Evolutionary conservation across 2,113 vertebrate species (phyloP).

Genomic region (Hepsetus odoe): DNA sequence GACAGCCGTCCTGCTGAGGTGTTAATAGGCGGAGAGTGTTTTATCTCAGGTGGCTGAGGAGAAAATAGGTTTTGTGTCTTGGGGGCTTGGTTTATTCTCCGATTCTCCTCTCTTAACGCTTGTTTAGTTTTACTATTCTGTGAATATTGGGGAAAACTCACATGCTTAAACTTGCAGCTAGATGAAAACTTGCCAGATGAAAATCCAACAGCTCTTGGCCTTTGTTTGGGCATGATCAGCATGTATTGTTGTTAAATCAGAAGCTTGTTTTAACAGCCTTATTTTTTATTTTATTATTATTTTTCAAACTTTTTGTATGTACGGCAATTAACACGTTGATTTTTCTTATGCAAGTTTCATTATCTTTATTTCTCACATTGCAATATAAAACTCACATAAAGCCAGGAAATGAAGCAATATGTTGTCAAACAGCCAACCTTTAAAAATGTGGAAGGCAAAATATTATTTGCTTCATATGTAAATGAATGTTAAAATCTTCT

Average conservation of each 20-base stretch:
- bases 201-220: background rate
- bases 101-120: conserved; percentile 29
- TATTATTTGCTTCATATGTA: too few species aligned
- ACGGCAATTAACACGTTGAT: too few species aligned
- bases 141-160: conserved; percentile 23
- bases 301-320: too few species aligned
- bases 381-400: too few species aligned
- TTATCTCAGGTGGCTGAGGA: conserved; percentile 47
- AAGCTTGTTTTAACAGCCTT: background rate
- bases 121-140: conserved; percentile 31
- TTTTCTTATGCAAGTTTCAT: too few species aligned
- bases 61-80: conserved; percentile 54
- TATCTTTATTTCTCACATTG: too few species aligned
- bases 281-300: background rate
- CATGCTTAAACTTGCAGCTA: conserved; percentile 36
- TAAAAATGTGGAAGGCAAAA: too few species aligned
- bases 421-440: too few species aligned
- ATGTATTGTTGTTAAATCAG: conserved; percentile 1
- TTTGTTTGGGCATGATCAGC: background rate
- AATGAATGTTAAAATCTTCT: too few species aligned
- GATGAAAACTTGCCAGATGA: conserved; percentile 22
- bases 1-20: conserved; percentile 53
- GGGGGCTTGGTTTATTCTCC: conserved; percentile 28
- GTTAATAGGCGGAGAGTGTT: conserved; percentile 62
- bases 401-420: too few species aligned